Base-by-base conservation (phyloP, 2,113 vertebrate species). In the Marmota flaviventris region DNA sequence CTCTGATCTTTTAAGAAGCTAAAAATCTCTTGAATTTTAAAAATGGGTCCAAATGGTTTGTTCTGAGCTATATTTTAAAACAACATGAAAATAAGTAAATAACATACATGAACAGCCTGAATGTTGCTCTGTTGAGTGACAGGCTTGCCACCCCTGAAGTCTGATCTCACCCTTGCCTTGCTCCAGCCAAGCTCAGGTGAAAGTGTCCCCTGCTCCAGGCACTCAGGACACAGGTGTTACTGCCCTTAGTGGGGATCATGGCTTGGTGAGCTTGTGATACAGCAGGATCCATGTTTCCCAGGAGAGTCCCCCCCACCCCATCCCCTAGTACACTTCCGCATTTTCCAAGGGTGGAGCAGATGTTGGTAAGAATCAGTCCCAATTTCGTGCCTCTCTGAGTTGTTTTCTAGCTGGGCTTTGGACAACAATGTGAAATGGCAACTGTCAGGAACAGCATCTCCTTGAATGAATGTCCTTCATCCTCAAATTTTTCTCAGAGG, bases 1-100 rank as follows among this genome's bases (percentile, higher is more conserved):
- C 24, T 78, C 48, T 10, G 25, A 53, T 86, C 84, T 27, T 72
- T 61, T 14, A 51, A 53, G 79, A 82, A 93, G 12, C 22, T 32
- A 65, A 53, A 53, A 34, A 63, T 69, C 20, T 78, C 75, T 85
- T 76, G 63, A 67, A n/a, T 88, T 72, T 51, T 27, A 87, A 86
- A 84, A 70, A 37, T 7, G 20, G 17, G 61, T 53, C 48, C 45
- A 61, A 34, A 92, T 85, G 13, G 67, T 75, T 76, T 75, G 67
- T 84, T 84, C 85, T 32, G 32, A 94, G 76, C 20, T 61, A 17
- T 65, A 37, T 63, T 83, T 90, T 73, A 85, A 92, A 96, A 82
- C 2, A 22, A 39, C 8, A 29, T 63, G 42, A 14, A 8, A 61
- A 67, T 58, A 79, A 81, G 56, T 37, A 77, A 65, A 69, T 8